These are phyloP conservation scores for Neotoxoptera formosana DNA, from an alignment of 1,140 invertebrate species.

Conservation along the genomic window DNA sequence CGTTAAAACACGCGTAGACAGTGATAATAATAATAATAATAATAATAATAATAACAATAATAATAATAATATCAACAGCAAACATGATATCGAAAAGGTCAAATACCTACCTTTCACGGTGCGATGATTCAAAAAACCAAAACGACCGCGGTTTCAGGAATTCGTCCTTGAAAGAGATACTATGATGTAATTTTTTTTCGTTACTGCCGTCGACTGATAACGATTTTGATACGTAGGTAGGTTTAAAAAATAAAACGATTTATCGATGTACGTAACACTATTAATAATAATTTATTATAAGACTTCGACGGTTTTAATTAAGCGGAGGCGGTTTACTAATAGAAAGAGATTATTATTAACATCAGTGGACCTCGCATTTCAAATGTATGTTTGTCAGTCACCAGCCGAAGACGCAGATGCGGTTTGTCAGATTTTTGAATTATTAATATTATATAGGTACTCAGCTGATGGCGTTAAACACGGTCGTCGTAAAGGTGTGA, in stretches of 20 bases:
- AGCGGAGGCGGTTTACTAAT: neutral
- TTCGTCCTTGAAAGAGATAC: neutral
- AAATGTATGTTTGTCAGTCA: neutral
- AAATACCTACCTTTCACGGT: conserved; percentile 18
- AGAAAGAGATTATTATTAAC: neutral
- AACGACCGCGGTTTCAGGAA: neutral
- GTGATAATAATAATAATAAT: neutral
- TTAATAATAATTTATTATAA: neutral
- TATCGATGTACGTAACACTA: neutral
- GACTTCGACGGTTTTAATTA: neutral
- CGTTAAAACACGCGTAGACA: neutral
- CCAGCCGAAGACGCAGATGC: neutral
- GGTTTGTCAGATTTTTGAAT: neutral
- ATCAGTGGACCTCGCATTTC: neutral
- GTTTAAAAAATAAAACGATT: neutral
- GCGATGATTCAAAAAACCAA: neutral
- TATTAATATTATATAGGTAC: too few relatives aligned
- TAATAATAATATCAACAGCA: neutral
- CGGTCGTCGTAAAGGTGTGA: neutral
- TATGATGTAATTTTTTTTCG: neutral
- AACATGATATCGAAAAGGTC: neutral
- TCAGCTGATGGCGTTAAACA: neutral
- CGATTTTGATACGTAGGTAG: neutral
- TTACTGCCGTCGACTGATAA: neutral
- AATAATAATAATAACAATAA: neutral